Percentiles rank a stretch among this genome's conserved stretches.
Conservation (phyloP, 2,888 invertebrate species). For the Pristionchus mayeri region DNA sequence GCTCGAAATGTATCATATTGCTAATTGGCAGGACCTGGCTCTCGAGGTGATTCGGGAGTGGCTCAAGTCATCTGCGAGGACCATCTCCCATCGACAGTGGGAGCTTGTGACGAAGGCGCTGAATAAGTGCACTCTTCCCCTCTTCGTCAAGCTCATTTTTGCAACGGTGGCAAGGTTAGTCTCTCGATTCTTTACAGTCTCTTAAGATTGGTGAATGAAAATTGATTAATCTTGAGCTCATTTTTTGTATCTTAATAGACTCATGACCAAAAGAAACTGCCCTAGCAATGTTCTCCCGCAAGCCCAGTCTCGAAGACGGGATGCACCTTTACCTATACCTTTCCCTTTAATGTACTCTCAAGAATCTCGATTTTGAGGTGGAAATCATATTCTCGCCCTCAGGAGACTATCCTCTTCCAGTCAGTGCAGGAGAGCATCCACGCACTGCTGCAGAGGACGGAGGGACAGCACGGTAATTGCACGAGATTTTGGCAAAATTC, state of each 20-base stretch:
- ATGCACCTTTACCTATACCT: no score
- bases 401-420: conserved; percentile 91
- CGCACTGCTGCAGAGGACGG: conserved; percentile 80
- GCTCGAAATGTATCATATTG: no score
- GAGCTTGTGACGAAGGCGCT: conserved; percentile 67
- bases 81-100: conserved; percentile 83
- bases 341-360: no score
- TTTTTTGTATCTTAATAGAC: neutral
- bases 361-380: no score
- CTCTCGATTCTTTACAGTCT: no score
- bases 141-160: conserved; percentile 96
- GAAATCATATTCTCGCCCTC: conserved; percentile 94
- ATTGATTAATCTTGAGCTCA: neutral
- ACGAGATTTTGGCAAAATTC: no score
- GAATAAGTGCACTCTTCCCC: conserved; percentile 85
- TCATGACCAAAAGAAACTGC: no score
- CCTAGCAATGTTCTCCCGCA: no score
- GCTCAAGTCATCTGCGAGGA: conserved; percentile 91
- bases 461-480: conserved; percentile 77
- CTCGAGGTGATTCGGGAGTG: conserved; percentile 90
- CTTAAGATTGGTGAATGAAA: neutral
- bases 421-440: conserved; percentile 71
- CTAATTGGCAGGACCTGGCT: conserved; percentile 93
- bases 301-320: no score
- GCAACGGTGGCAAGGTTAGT: conserved; percentile 85